Percentiles rank a stretch among this genome's conserved stretches.
Conservation (phyloP, 1,140 invertebrate species). For the Caerostris darwini region DNA sequence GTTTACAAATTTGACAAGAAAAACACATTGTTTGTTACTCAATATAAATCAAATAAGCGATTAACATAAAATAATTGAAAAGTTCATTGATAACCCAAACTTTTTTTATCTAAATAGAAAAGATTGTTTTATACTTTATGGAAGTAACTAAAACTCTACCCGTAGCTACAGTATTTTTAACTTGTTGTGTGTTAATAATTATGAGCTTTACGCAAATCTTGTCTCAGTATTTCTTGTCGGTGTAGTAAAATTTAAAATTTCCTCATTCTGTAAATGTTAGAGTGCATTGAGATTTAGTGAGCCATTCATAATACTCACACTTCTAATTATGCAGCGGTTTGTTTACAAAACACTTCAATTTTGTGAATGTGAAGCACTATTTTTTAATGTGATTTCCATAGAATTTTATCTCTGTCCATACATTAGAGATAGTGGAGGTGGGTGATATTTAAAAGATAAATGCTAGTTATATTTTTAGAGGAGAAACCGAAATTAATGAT, state of each 20-base stretch:
- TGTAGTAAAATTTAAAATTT: neutral
- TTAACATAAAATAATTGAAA: too few species aligned
- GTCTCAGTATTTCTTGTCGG: slow-evolving; percentile 29
- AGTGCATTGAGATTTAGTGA: neutral
- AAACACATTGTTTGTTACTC: too few species aligned
- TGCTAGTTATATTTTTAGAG: slow-evolving; percentile 71
- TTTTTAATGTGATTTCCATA: slow-evolving; percentile 56
- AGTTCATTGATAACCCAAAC: too few species aligned
- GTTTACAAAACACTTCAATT: slow-evolving; percentile 56
- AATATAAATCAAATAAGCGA: too few species aligned
- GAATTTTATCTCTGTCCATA: slow-evolving; percentile 58
- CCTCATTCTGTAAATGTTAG: neutral
- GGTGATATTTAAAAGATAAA: slow-evolving; percentile 34
- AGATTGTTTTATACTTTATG: too few species aligned
- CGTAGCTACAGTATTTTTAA: slow-evolving; percentile 9
- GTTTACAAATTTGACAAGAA: too few species aligned
- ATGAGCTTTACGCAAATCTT: slow-evolving; percentile 30
- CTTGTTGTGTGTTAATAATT: slow-evolving; percentile 21
- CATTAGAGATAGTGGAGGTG: neutral
- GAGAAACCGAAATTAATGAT: slow-evolving; percentile 8
- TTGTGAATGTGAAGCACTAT: slow-evolving; percentile 67
- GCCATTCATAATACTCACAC: neutral
- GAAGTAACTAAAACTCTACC: neutral
- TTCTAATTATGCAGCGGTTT: slow-evolving; percentile 67
- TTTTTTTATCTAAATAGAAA: too few species aligned